These are phyloP conservation scores for Leucozona laternaria DNA, from an alignment of 2,888 invertebrate genomes.

Conservation along the genomic window DNA sequence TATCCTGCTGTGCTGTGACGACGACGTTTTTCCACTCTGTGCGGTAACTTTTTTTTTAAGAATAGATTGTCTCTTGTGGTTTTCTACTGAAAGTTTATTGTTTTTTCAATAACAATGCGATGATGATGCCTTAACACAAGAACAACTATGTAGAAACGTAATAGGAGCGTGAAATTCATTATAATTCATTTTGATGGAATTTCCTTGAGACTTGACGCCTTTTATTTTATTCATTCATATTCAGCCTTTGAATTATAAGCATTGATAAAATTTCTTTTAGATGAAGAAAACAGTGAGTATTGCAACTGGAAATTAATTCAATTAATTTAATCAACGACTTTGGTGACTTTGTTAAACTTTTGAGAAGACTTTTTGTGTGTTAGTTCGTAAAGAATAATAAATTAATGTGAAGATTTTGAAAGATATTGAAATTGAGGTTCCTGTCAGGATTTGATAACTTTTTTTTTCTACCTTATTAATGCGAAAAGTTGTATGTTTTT, in stretches of 20 bases:
- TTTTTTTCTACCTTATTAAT: neutral
- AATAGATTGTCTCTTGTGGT: constrained; percentile 22
- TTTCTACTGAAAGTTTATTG: neutral
- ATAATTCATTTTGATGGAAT: constrained; percentile 3
- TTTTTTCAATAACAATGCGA: constrained; percentile 18
- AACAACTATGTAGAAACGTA: constrained; percentile 4
- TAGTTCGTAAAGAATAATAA: neutral
- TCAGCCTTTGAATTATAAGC: neutral
- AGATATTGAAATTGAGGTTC: neutral
- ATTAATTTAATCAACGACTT: constrained; percentile 4
- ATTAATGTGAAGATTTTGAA: neutral
- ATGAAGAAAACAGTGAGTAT: neutral
- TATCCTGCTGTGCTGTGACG: constrained; percentile 16
- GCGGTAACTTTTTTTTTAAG: neutral
- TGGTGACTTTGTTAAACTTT: neutral
- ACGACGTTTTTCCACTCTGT: constrained; percentile 12
- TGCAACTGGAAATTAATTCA: neutral
- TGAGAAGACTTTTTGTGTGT: neutral
- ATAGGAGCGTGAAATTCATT: constrained; percentile 24
- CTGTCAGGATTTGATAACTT: neutral
- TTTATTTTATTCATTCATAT: neutral
- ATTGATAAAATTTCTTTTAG: neutral
- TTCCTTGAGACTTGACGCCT: constrained; percentile 13
- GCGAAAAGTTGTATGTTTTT: neutral
- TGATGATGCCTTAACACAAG: neutral